Evolutionary conservation across 2,888 invertebrate genomes (phyloP).

Genomic region (Lathronympha strigana): DNA sequence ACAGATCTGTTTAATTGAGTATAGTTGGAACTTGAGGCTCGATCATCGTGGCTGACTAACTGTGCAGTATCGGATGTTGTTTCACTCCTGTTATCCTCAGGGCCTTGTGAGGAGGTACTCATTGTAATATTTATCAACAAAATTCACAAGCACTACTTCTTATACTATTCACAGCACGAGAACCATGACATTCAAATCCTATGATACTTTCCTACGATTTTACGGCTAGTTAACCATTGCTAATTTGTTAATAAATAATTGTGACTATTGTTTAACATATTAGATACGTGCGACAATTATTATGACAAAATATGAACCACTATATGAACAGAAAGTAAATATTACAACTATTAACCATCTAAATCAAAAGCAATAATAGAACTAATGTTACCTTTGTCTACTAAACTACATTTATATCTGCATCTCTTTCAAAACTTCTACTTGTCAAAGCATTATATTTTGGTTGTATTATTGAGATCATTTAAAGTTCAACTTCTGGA

Average conservation of each 20-base stretch:
- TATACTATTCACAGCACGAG: neutral
- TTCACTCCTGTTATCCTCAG: slow-evolving; percentile 54
- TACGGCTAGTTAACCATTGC: neutral
- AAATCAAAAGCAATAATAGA: neutral
- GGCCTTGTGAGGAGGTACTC: slow-evolving; percentile 59
- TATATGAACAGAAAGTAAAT: slow-evolving; percentile 8
- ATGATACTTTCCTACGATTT: neutral
- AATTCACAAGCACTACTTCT: neutral
- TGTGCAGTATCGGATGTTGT: slow-evolving; percentile 73
- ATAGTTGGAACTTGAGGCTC: slow-evolving; percentile 68
- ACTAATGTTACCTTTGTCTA: slow-evolving; percentile 8
- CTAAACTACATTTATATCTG: neutral
- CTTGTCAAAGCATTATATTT: slow-evolving; percentile 5
- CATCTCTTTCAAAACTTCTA: neutral
- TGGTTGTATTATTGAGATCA: slow-evolving; percentile 4
- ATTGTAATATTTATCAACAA: slow-evolving; percentile 51
- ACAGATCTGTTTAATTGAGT: slow-evolving; percentile 65
- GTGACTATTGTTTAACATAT: neutral
- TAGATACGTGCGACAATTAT: neutral
- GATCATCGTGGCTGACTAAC: slow-evolving; percentile 66
- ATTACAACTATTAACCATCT: neutral
- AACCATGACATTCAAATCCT: neutral
- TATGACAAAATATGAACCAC: neutral
- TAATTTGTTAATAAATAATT: neutral
- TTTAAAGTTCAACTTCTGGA: neutral